Percentiles rank a stretch among this genome's conserved stretches.
These are phyloP conservation scores for Escarpia spicata DNA, from an alignment of 2,888 invertebrate genomes.

Conservation along the genomic window DNA sequence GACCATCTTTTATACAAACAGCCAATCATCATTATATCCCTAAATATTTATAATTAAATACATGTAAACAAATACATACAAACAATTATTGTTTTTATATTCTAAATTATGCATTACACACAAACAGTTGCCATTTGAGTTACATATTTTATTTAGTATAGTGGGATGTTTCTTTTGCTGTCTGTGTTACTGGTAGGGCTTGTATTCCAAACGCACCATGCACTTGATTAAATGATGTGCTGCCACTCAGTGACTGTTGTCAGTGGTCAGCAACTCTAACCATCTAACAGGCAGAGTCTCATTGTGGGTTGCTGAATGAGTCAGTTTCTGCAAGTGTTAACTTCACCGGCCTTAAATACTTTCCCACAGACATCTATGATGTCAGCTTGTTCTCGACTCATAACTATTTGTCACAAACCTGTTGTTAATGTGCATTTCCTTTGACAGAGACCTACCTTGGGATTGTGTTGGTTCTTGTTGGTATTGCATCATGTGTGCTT, in stretches of 20 bases:
- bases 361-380: not conserved
- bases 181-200: not conserved
- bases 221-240: not conserved
- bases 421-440: constrained; percentile 13
- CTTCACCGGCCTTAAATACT: no score
- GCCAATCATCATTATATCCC: not conserved
- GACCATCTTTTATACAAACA: not conserved
- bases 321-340: no score
- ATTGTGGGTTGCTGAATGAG: no score
- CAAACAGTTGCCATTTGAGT: not conserved
- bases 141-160: not conserved
- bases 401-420: not conserved
- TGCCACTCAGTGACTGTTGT: not conserved
- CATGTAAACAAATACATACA: no score
- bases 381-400: not conserved
- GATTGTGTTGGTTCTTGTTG: constrained; percentile 32
- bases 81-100: no score
- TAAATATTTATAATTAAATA: no score
- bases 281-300: not conserved
- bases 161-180: no score
- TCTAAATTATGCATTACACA: no score
- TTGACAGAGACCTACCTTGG: constrained; percentile 36
- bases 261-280: not conserved
- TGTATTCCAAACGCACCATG: not conserved
- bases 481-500: constrained; percentile 37